Conservation (phyloP, 1,140 invertebrate species). For the Thaumatotibia leucotreta region DNA sequence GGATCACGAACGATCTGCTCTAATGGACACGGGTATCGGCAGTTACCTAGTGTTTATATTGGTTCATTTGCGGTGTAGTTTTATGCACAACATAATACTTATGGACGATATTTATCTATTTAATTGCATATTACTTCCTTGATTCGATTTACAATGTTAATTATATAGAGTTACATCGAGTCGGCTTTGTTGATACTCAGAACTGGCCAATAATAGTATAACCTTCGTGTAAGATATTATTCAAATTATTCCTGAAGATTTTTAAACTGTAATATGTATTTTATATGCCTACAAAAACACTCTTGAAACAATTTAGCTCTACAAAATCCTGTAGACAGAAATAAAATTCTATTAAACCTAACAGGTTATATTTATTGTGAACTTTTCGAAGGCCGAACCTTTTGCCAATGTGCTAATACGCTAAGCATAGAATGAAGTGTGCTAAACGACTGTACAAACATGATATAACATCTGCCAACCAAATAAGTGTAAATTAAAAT, state of each 20-base stretch:
- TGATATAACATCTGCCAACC: no score
- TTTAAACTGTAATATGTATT: no score
- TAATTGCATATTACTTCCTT: background rate
- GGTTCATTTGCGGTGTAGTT: background rate
- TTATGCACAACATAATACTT: background rate
- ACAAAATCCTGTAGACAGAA: no score
- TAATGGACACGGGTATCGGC: background rate
- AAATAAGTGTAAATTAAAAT: background rate
- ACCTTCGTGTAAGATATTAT: background rate
- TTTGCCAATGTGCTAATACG: background rate
- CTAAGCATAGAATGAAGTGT: background rate
- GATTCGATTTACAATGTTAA: background rate
- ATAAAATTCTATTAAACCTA: no score
- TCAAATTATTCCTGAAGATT: no score
- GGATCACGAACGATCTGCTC: constrained; percentile 12
- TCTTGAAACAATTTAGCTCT: no score
- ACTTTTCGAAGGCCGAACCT: background rate
- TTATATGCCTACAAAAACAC: no score
- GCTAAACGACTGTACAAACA: background rate
- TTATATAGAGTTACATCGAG: background rate
- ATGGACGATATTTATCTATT: background rate
- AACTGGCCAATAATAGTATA: background rate
- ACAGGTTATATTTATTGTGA: no score
- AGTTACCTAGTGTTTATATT: constrained; percentile 2
- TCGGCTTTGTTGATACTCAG: background rate